A percentile compares a stretch with the other conserved stretches of the same genome.
Conservation (phyloP, 2,113 vertebrate species). For the Oryzias javanicus region DNA sequence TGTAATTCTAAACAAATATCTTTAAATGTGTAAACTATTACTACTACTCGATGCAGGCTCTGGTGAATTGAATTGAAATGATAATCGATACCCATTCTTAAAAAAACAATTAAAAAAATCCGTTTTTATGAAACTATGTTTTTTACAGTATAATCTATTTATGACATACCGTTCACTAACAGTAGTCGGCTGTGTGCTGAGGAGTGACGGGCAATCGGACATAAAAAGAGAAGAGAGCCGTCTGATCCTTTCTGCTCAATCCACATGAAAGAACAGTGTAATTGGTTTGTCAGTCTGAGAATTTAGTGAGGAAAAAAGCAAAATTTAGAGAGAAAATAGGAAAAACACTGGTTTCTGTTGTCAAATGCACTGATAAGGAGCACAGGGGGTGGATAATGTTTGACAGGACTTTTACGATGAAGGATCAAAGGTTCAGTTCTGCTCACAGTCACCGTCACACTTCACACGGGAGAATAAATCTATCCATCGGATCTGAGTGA, state of each 20-base stretch:
- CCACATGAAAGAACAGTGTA: background rate
- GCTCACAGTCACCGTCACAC: constrained; percentile 22
- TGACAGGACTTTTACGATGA: constrained; percentile 52
- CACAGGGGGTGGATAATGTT: constrained; percentile 69
- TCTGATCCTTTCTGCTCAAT: constrained; percentile 1
- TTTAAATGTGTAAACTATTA: too few relatives aligned
- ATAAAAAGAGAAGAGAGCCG: background rate
- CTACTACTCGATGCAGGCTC: too few relatives aligned
- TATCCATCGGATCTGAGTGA: constrained; percentile 34
- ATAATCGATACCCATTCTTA: too few relatives aligned
- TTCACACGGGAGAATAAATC: constrained; percentile 11
- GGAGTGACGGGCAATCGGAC: constrained; percentile 3
- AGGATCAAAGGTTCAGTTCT: constrained; percentile 68
- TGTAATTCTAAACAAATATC: too few relatives aligned
- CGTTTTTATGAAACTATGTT: background rate
- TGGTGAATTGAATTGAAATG: too few relatives aligned
- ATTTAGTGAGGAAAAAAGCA: background rate
- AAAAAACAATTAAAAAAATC: too few relatives aligned
- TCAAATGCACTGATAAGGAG: constrained; percentile 16
- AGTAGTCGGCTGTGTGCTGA: background rate
- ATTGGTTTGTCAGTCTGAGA: constrained; percentile 3
- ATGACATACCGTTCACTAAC: background rate
- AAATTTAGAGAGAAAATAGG: background rate
- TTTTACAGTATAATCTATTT: constrained; percentile 9
- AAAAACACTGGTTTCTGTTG: background rate